A percentile compares a stretch with the other conserved stretches of the same genome.
phyloP scores from a whole-genome alignment of 2,888 invertebrate species.

The Odiellus spinosus region DNA sequence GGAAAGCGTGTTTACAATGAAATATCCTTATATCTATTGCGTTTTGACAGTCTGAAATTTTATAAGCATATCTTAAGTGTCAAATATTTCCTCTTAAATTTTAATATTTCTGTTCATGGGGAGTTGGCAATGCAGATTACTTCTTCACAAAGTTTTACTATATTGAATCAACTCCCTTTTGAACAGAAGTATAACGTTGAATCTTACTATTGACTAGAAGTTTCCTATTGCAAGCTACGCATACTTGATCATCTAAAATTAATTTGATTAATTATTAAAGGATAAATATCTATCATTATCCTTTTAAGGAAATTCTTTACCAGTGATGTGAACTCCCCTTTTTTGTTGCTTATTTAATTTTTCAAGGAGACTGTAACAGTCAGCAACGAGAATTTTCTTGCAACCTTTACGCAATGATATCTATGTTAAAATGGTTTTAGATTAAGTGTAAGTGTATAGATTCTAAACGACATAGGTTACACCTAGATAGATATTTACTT shows the following conservation, averaged over 20 bases:
- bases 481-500: conserved; percentile 37
- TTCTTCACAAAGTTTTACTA: too few relatives aligned
- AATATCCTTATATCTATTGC: conserved; percentile 60
- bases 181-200: too few relatives aligned
- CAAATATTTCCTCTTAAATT: too few relatives aligned
- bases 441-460: conserved; percentile 1
- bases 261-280: not conserved
- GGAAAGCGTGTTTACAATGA: conserved; percentile 77
- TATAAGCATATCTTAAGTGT: too few relatives aligned
- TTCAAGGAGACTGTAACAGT: conserved; percentile 73
- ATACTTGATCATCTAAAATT: not conserved
- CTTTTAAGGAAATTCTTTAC: too few relatives aligned
- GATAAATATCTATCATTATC: too few relatives aligned
- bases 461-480: too few relatives aligned
- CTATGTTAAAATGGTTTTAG: conserved; percentile 28
- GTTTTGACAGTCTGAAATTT: conserved; percentile 43
- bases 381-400: conserved; percentile 71
- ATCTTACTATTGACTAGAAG: not conserved
- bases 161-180: too few relatives aligned
- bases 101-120: too few relatives aligned
- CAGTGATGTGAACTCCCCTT: conserved; percentile 51
- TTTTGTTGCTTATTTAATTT: conserved; percentile 60
- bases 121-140: too few relatives aligned
- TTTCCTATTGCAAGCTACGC: conserved; percentile 1
- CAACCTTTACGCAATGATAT: conserved; percentile 78